Conservation (phyloP, 2,113 vertebrate species). For the Emberiza fucata region DNA sequence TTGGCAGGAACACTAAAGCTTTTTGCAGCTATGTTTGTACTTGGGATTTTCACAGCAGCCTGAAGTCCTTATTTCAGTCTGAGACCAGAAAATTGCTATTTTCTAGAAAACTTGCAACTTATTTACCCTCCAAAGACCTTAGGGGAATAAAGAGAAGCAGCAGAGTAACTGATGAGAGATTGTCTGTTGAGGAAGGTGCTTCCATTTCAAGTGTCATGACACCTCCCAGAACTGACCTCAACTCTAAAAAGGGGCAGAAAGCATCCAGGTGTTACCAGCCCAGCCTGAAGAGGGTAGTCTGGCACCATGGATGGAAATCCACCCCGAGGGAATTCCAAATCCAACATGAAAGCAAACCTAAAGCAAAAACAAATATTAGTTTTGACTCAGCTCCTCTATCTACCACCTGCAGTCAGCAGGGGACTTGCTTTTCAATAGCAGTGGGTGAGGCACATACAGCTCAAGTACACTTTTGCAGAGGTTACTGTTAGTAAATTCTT, state of each 20-base stretch:
- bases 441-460: accelerated
- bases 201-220: background rate
- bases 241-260: background rate
- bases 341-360: background rate
- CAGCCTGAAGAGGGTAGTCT: constrained; percentile 16
- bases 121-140: background rate
- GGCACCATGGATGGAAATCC: background rate
- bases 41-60: background rate
- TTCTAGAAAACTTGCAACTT: background rate
- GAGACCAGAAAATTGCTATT: background rate
- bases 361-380: background rate
- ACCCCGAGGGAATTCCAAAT: background rate
- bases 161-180: background rate
- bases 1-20: background rate
- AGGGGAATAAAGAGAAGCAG: background rate
- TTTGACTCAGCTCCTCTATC: background rate
- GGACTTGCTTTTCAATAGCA: background rate
- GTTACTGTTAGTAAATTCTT: background rate
- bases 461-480: background rate
- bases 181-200: background rate
- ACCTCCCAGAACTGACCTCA: background rate
- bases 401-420: background rate
- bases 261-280: background rate
- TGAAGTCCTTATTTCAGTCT: background rate
- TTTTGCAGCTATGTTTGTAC: background rate